Base-by-base conservation (phyloP, 37 sponge, comb jelly and placozoan species). In the Spongilla lacustris region DNA sequence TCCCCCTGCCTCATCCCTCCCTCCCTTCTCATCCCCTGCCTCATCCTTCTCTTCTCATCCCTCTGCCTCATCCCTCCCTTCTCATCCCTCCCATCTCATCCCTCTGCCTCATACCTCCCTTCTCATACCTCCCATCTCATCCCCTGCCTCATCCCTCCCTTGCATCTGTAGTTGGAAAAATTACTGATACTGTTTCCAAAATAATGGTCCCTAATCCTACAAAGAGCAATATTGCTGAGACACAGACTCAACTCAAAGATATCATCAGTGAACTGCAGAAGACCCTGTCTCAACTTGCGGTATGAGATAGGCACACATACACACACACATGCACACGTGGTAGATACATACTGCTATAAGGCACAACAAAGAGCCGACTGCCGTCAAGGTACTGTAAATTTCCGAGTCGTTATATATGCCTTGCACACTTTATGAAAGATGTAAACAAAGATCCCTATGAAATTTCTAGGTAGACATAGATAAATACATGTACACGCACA, bases 191-290 rank as follows among this genome's bases (percentile, higher is more conserved):
- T 49, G 77, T 91, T 49, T 86, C 91, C 24, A 81, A 91, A 71
- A 75, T 91, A 36, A 86, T 91, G 87, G 91, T 91, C 23, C 86
- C 91, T 19, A 91, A 91, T 75, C 87, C 87, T 5, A 86, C 91
- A 36, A 91, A 86, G 77, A 77, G 81, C 68, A 91, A 82, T 33
- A 50, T 91, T 22, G 50, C 91, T 26, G 87, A 91, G 76, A 82
- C 85, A 6, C 91, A 91, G 78, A 31, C 77, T 35, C 68, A 77
- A 26, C 88, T 88, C 50, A 81, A 83, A 4, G 77, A 82, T 71
- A 88, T 82, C 49, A 82, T 88, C n/a, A 33, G 35, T 41, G 88
- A 88, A 49, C 50, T 82, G 28, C 71, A 88, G 46, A 66, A 66
- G 33, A 88, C 82, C 66, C 77, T 88, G 69, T 88, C 88, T 4